Evolutionary conservation across 2,888 invertebrate species (phyloP), one percentile per base, ranked within the genome.

Genomic region (Hypercompe scribonia): DNA sequence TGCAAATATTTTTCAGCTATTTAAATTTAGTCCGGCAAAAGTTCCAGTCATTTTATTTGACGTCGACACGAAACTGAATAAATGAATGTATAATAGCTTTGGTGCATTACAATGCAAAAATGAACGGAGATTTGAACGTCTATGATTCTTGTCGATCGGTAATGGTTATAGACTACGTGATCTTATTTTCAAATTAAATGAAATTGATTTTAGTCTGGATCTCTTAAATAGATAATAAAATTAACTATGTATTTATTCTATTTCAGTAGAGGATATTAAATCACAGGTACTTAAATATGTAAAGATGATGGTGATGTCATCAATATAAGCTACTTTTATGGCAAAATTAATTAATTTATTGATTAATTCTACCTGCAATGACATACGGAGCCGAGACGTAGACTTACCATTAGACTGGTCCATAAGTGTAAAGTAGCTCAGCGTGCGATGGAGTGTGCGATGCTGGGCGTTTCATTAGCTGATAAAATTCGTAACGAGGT

Each of bases 51-150:
- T 81, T 83, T 80, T 81, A 83, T 83, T 86, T 78, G 78, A 80
- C 73, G 75, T 79, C 66, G 82, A 79, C 85, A 85, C 79, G 84
- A 81, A 84, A 81, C 73, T 80, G 86, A 78, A 87, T 86, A 82
- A 74, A 85, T 86, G 85, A 80, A 86, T 86, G 67, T 70, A 64
- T 72, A 85, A 79, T 81, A 46, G 74, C 36, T 67, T 65, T n/a
- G 15, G 54, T 77, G 73, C 80, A 83, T 77, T 80, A 68, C 71
- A 33, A 80, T 83, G 76, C 73, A 77, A 80, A 78, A 81, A 76
- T 71, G 78, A 42, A 64, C 50, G 72, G 74, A 65, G 72, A 58
- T 79, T 76, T 73, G 18, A 36, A 70, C 64, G 65, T 50, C 15
- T 68, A 64, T 65, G 15, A 33, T 71, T 34, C 67, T 58, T 61